Evolutionary conservation across 2,888 invertebrate species (phyloP).

Genomic region (Glaucopsyche alexis): DNA sequence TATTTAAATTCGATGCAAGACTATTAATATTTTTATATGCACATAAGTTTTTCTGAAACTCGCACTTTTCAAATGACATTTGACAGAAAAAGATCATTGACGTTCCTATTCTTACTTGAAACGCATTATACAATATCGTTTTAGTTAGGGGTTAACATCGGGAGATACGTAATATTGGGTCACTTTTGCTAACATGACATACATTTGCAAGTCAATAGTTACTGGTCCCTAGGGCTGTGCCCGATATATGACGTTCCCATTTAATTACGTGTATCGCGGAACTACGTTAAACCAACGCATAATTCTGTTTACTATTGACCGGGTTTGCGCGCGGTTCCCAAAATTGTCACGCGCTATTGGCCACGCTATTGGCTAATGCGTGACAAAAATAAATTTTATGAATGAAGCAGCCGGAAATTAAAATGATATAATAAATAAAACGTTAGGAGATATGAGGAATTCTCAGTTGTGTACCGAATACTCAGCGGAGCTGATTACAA

Average conservation of each 20-base stretch:
- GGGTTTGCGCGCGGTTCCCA: constrained; percentile 3
- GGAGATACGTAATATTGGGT: background rate
- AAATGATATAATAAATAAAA: constrained; percentile 12
- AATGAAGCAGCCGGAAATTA: constrained; percentile 22
- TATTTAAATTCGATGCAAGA: no score
- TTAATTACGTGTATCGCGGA: background rate
- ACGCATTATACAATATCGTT: background rate
- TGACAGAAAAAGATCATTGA: no score
- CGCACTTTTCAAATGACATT: no score
- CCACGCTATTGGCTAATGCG: constrained; percentile 3
- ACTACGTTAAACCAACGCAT: background rate
- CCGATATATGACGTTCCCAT: background rate
- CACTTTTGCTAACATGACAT: constrained; percentile 5
- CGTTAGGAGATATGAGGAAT: background rate
- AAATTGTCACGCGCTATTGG: constrained; percentile 15
- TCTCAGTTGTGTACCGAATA: constrained; percentile 1
- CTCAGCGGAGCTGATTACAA: background rate
- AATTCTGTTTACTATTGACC: background rate
- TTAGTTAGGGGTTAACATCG: background rate
- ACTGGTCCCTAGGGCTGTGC: background rate
- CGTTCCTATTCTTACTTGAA: no score
- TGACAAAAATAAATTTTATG: constrained; percentile 12
- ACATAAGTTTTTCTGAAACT: no score
- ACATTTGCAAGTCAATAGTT: background rate
- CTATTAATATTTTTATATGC: no score